Evolutionary conservation across 2,113 vertebrate species (phyloP), one percentile per base, ranked within the genome.

Genomic region (Bubo blakistoni): DNA sequence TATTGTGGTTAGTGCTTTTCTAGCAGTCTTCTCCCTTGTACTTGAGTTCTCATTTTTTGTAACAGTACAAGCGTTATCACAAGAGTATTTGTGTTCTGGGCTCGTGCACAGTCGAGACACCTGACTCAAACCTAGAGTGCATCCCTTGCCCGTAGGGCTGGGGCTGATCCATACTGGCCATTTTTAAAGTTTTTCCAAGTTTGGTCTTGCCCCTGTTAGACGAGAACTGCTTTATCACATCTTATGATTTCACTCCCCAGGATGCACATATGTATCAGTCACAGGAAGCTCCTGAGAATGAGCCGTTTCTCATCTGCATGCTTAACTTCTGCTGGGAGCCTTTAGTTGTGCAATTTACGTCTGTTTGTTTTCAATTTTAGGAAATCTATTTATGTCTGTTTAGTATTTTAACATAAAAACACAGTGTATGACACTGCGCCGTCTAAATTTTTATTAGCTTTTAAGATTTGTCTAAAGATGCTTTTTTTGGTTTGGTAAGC

Each of bases 341-440:
- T 61, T 26, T 46, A 34, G 10, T 1, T 2, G 72, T 42, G 63
- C 76, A 46, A 12, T 67, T 44, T 3, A 2, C 47, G 66, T 34
- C 73, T 47, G 70, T 91, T 94, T 87, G 84, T 59, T 94, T 87
- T 49, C 87, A 91, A 24, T 91, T 82, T 76, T 52, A 69, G 77
- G 62, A 84, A 79, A 83, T 88, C 51, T 84, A 2, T 67, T 67
- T 55, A 59, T 49, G 76, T 66, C 87, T 78, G 63, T 36, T 70
- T 46, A 32, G 79, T 47, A 30, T 90, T 92, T 61, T 32, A 86
- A 62, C 8, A 0, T 73, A 62, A 79, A 80, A 78, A 88, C 2
- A 4, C 63, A 22, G 18, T 58, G 65, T 52, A 1, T 15, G 85
- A 87, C 63, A 4, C 46, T 9, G 32, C 0, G 27, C 27, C 1